Conservation (phyloP, 2,113 vertebrate species). For the Leiothrix lutea region DNA sequence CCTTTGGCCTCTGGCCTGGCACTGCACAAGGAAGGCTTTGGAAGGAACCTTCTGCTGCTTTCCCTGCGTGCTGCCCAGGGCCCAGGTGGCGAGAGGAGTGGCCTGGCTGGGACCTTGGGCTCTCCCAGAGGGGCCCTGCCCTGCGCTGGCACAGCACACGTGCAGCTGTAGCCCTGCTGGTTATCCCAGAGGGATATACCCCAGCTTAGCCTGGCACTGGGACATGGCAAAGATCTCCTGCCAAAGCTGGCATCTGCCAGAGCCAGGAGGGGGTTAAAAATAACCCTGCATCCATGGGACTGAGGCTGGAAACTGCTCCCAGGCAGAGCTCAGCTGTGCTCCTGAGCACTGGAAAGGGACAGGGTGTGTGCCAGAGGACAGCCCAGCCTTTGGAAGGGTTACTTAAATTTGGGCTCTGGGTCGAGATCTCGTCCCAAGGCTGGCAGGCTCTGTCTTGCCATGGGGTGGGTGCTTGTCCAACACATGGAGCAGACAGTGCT, state of each 20-base stretch:
- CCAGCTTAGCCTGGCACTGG: neutral
- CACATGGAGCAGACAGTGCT: fast-evolving
- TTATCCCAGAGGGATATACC: fast-evolving
- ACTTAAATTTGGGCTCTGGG: neutral
- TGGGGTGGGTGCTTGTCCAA: fast-evolving
- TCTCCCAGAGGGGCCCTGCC: fast-evolving
- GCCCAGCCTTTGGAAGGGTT: neutral
- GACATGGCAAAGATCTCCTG: neutral
- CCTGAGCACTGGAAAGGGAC: fast-evolving
- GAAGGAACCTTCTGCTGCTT: neutral
- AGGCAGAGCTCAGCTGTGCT: fast-evolving
- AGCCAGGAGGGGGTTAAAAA: neutral
- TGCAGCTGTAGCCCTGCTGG: fast-evolving
- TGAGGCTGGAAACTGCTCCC: neutral
- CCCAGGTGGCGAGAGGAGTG: fast-evolving
- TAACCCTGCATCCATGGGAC: neutral
- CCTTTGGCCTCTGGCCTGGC: neutral
- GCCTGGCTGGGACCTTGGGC: neutral
- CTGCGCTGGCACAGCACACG: fast-evolving
- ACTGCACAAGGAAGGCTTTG: neutral
- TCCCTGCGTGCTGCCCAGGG: neutral
- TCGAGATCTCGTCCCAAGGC: neutral
- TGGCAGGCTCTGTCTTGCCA: neutral
- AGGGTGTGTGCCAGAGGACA: fast-evolving
- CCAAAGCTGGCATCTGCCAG: neutral